Percentiles rank a stretch among this genome's conserved stretches.
Conservation (phyloP, 2,888 invertebrate species). For the Limenitis camilla region DNA sequence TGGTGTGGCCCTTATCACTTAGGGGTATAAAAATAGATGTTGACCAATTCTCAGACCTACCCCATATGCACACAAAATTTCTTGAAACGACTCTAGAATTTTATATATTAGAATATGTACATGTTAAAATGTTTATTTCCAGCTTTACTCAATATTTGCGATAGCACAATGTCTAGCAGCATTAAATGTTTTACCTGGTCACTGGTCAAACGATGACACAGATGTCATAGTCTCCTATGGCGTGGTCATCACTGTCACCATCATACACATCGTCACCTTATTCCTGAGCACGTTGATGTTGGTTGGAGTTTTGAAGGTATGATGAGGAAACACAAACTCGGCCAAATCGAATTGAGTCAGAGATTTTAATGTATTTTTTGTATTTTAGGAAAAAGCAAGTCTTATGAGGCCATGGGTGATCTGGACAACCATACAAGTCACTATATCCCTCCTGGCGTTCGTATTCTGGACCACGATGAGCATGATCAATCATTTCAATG, state of each 20-base stretch:
- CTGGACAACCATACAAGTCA: conserved; percentile 53
- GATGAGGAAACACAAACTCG: conserved; percentile 8
- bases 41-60: too few relatives aligned
- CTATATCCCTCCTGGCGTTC: conserved; percentile 42
- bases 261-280: conserved; percentile 44
- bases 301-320: conserved; percentile 52
- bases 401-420: conserved; percentile 59
- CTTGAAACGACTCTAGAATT: too few relatives aligned
- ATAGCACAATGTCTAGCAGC: conserved; percentile 49
- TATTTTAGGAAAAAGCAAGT: conserved; percentile 41
- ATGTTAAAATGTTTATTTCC: conserved; percentile 26
- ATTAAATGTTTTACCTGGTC: conserved; percentile 29
- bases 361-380: background rate
- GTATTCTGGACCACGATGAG: conserved; percentile 48
- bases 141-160: conserved; percentile 52
- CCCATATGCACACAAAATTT: too few relatives aligned
- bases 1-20: too few relatives aligned
- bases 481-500: conserved; percentile 38
- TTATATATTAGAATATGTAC: background rate
- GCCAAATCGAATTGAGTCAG: background rate
- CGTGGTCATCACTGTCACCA: conserved; percentile 35
- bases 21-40: too few relatives aligned
- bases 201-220: conserved; percentile 26
- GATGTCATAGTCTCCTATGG: conserved; percentile 31
- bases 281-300: conserved; percentile 53